A percentile compares a stretch with the other conserved stretches of the same genome.
These are phyloP conservation scores for Ovis canadensis DNA, from an alignment of 2,113 vertebrate genomes.

Conservation along the genomic window DNA sequence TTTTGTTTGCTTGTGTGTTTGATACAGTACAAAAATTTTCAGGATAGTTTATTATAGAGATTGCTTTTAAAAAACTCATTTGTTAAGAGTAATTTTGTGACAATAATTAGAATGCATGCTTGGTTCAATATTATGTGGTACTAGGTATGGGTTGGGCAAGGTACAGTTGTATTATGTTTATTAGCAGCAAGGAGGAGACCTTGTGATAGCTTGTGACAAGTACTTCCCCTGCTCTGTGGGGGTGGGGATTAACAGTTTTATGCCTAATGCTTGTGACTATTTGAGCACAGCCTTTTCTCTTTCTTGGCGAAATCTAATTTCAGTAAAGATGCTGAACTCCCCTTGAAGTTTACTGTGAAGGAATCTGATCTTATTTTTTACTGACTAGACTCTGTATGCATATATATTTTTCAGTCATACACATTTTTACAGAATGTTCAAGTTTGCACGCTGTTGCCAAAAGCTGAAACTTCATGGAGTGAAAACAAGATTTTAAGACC, in stretches of 20 bases:
- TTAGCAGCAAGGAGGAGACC: background rate
- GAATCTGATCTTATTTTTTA: slow-evolving; percentile 24
- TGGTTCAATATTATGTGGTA: background rate
- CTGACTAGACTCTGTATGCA: background rate
- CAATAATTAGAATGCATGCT: background rate
- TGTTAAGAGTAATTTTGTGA: slow-evolving; percentile 6
- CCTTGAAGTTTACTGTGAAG: background rate
- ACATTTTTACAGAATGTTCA: background rate
- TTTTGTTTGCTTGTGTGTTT: background rate
- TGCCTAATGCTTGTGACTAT: background rate
- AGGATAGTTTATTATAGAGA: background rate
- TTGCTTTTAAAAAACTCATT: background rate
- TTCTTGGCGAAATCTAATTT: background rate
- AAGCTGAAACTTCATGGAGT: background rate
- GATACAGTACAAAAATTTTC: background rate
- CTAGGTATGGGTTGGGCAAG: background rate
- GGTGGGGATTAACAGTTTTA: background rate
- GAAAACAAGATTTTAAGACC: slow-evolving; percentile 1
- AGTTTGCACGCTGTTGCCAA: background rate
- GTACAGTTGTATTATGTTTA: background rate
- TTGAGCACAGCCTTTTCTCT: background rate
- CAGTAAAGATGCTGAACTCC: background rate
- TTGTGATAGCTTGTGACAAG: background rate
- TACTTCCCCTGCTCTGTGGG: background rate
- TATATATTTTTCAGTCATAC: background rate